A percentile compares a stretch with the other conserved stretches of the same genome.
These are phyloP conservation scores for Tangara arthus DNA, from an alignment of 2,797 vertebrate species.

Conservation along the genomic window DNA sequence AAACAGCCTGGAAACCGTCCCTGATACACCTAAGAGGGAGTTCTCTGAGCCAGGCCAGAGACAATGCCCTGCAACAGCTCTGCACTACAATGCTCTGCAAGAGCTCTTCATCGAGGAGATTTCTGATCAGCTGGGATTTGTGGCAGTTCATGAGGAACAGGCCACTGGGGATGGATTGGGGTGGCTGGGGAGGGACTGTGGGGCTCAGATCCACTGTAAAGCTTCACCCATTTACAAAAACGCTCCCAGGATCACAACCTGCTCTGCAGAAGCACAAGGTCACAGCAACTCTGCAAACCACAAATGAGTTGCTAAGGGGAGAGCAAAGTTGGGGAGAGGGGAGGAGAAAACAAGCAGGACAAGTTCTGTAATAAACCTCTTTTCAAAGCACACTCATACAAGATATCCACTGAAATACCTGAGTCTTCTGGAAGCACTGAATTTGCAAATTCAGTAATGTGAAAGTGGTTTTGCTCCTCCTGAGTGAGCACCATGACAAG, in stretches of 20 bases:
- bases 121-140: fast-evolving
- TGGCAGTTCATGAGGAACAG: background rate
- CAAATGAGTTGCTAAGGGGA: background rate
- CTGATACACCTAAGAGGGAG: background rate
- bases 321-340: background rate
- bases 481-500: background rate
- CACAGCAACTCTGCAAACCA: background rate
- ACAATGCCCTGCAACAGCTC: background rate
- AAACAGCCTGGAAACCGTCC: background rate
- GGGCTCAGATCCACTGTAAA: background rate
- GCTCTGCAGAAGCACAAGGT: background rate
- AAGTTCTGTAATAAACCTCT: background rate
- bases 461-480: background rate
- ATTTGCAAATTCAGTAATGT: background rate
- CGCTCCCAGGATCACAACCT: background rate
- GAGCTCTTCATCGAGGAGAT: background rate
- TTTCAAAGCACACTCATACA: background rate
- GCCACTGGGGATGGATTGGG: fast-evolving
- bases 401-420: background rate
- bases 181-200: background rate
- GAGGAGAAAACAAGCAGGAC: background rate
- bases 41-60: background rate
- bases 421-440: background rate
- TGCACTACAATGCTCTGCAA: background rate
- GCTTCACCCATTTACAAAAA: background rate